Percentiles rank a stretch among this genome's conserved stretches.
Evolutionary conservation across 2,797 vertebrate species (phyloP).

Genomic region (Lophius americanus): DNA sequence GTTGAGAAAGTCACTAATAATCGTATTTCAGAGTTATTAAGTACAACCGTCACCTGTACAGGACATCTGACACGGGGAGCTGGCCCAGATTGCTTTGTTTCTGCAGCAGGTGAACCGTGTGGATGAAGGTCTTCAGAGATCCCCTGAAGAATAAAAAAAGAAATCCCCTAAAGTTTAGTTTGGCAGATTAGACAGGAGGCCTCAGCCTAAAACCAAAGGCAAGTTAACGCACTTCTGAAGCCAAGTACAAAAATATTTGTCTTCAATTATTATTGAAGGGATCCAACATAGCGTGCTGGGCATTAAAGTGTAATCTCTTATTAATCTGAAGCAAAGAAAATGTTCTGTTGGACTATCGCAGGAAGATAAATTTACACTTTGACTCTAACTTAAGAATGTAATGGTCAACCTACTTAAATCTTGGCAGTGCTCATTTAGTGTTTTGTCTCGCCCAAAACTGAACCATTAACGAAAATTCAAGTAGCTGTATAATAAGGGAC

Average conservation of each 20-base stretch:
- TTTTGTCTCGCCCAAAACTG: conserved; percentile 11
- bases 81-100: conserved; percentile 95
- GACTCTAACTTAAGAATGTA: conserved; percentile 15
- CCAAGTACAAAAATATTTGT: conserved; percentile 20
- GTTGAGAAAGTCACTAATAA: background rate
- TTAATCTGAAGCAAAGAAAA: conserved; percentile 10
- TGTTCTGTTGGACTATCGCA: conserved; percentile 23
- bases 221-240: conserved; percentile 12
- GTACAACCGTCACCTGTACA: conserved; percentile 87
- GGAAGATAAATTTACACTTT: conserved; percentile 17
- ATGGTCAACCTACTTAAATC: conserved; percentile 28
- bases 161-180: conserved; percentile 87
- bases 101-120: conserved; percentile 97
- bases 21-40: background rate
- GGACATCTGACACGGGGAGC: conserved; percentile 95
- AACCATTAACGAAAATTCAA: conserved; percentile 26
- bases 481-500: conserved; percentile 10
- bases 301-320: conserved; percentile 25
- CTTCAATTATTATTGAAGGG: conserved; percentile 14
- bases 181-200: conserved; percentile 35
- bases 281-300: conserved; percentile 19
- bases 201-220: too few relatives aligned
- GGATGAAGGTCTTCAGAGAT: conserved; percentile 98
- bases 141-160: conserved; percentile 84
- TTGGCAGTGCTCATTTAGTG: conserved; percentile 28